Conservation (phyloP, 2,113 vertebrate species). For the Hymenochirus boettgeri region DNA sequence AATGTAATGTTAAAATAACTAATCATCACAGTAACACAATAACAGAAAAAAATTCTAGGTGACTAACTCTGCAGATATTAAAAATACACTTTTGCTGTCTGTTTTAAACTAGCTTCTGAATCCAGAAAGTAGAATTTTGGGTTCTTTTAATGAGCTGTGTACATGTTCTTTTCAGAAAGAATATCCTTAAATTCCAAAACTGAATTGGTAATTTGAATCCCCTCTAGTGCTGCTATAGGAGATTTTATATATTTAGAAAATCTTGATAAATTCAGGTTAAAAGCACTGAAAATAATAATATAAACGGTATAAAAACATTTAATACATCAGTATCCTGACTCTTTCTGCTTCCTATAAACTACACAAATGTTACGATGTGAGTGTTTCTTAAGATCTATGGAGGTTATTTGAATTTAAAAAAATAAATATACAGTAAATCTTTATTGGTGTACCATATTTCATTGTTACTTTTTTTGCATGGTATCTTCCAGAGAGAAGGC, state of each 20-base stretch:
- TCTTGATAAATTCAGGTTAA: slow-evolving; percentile 11
- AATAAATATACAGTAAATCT: neutral
- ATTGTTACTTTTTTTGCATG: neutral
- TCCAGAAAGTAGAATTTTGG: slow-evolving; percentile 1
- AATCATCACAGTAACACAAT: too few species aligned
- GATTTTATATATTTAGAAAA: slow-evolving; percentile 39
- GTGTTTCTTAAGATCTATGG: too few species aligned
- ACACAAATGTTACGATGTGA: neutral
- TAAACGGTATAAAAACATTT: slow-evolving; percentile 59
- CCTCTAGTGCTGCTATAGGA: slow-evolving; percentile 39
- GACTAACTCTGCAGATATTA: too few species aligned
- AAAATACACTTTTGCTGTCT: too few species aligned
- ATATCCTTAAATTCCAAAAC: slow-evolving; percentile 30
- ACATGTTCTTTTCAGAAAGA: slow-evolving; percentile 12
- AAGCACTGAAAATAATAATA: slow-evolving; percentile 44
- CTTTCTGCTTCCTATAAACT: neutral
- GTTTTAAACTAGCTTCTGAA: too few species aligned
- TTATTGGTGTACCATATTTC: neutral
- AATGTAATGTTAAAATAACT: too few species aligned
- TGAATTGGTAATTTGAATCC: slow-evolving; percentile 40
- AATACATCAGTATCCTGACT: neutral
- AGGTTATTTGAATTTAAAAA: too few species aligned
- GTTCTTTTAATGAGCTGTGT: slow-evolving; percentile 32
- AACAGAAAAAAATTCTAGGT: too few species aligned
- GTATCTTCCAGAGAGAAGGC: neutral